These are phyloP conservation scores for Triplophysa bombifrons DNA, from an alignment of 2,797 vertebrate genomes.

Conservation along the genomic window DNA sequence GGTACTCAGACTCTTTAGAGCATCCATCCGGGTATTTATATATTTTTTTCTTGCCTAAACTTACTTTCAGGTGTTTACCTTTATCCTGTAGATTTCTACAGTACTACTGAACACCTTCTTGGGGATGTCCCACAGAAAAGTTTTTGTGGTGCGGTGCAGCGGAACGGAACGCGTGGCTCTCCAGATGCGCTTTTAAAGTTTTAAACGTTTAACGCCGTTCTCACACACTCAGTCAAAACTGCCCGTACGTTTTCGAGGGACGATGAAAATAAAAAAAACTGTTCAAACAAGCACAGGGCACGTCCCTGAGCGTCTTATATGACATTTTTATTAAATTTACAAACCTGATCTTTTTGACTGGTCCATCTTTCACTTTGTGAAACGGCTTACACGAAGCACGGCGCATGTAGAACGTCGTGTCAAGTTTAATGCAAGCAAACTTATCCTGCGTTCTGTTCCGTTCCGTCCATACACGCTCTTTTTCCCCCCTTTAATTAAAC, in stretches of 20 bases:
- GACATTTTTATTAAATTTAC: no score
- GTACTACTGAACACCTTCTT: background rate
- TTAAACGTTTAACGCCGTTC: background rate
- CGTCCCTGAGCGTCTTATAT: no score
- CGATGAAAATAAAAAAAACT: background rate
- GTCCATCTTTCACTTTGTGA: background rate
- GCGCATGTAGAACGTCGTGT: no score
- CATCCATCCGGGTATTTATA: conserved; percentile 86
- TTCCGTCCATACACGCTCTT: background rate
- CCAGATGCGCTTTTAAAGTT: background rate
- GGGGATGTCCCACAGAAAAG: background rate
- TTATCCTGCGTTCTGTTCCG: background rate
- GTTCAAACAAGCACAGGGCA: background rate
- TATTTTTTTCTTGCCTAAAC: conserved; percentile 43
- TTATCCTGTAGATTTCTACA: conserved; percentile 5
- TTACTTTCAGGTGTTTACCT: conserved; percentile 24
- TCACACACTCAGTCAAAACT: background rate
- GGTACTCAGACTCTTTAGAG: conserved; percentile 87
- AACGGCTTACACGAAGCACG: background rate
- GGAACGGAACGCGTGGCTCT: background rate
- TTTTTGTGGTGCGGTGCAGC: background rate
- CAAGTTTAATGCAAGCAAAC: background rate
- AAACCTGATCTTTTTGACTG: background rate
- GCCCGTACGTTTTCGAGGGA: background rate
- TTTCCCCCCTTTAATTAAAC: background rate